Evolutionary conservation across 2,797 vertebrate genomes (phyloP), one percentile per base, ranked within the genome.

Genomic region (Sebastes diaconus): DNA sequence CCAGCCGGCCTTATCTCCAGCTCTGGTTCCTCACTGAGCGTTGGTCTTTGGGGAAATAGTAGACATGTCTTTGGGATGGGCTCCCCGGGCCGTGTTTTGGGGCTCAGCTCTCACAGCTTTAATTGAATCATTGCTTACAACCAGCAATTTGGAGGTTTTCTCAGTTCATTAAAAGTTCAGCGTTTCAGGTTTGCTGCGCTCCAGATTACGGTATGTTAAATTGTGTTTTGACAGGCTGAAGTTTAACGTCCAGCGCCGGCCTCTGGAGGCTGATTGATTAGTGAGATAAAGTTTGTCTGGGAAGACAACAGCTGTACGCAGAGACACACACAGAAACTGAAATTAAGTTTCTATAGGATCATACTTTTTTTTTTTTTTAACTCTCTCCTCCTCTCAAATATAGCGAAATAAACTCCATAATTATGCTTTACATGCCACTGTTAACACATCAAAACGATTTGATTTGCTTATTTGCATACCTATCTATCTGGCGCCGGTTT

Each of bases 91-190:
- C 85, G 75, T 60, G 67, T 87, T 46, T 91, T 75, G 69, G 83
- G 77, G 32, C 88, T 81, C 78, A 58, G 77, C 80, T 79, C 80
- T 87, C 75, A 72, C 89, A 73, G 87, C 84, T 91, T 89, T 93
- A 93, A 93, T 94, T 87, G 79, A 95, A 94, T 95, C 90, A 95
- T 85, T 85, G 87, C 92, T 90, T 86, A 93, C 91, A 89, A 90
- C 87, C 85, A 80, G 84, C 74, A 84, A 90, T 90, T 93, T 93
- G 77, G 83, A 91, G 73, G 82, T 74, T 69, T 84, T 85, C 81
- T 84, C 81, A 89, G 94, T 93, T 95, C 94, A 92, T 94, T 94
- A 94, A 81, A 81, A 94, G 94, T 94, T 95, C 94, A 95, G 75
- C 66, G 79, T 90, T 93, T 92, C 88, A 88, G 89, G 76, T 87